These are phyloP conservation scores for Byasa hedistus DNA, from an alignment of 2,888 invertebrate genomes.

Conservation along the genomic window DNA sequence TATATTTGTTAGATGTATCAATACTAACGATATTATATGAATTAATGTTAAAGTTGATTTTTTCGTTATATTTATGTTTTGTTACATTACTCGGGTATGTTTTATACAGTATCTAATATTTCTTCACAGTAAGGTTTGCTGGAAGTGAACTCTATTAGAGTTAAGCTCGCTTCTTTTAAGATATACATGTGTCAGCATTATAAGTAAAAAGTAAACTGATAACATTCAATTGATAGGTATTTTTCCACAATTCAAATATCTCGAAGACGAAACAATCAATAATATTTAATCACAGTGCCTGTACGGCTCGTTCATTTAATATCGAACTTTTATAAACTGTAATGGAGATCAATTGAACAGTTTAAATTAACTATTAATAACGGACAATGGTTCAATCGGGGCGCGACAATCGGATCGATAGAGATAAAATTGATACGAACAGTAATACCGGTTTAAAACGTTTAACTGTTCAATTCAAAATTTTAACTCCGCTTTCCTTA, in stretches of 20 bases:
- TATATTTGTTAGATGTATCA: neutral
- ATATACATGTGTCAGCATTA: too few relatives aligned
- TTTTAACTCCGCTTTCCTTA: neutral
- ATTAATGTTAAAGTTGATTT: too few relatives aligned
- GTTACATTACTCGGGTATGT: too few relatives aligned
- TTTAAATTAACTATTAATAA: constrained; percentile 73
- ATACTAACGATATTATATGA: too few relatives aligned
- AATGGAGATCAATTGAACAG: constrained; percentile 75
- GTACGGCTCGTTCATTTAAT: constrained; percentile 57
- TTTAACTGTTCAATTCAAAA: constrained; percentile 5
- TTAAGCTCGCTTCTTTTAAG: too few relatives aligned
- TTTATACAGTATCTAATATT: too few relatives aligned
- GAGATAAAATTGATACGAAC: constrained; percentile 31
- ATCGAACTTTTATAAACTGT: constrained; percentile 70
- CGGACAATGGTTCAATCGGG: constrained; percentile 64
- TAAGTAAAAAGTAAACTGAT: constrained; percentile 46
- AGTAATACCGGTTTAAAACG: constrained; percentile 23
- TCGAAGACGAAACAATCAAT: constrained; percentile 60
- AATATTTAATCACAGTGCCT: constrained; percentile 64
- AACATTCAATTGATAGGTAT: constrained; percentile 70
- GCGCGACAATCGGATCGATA: constrained; percentile 55
- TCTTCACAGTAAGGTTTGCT: too few relatives aligned
- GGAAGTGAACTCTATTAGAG: too few relatives aligned
- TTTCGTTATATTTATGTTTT: too few relatives aligned
- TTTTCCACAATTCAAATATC: constrained; percentile 67